These are phyloP conservation scores for Automeris io DNA, from an alignment of 2,888 invertebrate species.

Conservation along the genomic window DNA sequence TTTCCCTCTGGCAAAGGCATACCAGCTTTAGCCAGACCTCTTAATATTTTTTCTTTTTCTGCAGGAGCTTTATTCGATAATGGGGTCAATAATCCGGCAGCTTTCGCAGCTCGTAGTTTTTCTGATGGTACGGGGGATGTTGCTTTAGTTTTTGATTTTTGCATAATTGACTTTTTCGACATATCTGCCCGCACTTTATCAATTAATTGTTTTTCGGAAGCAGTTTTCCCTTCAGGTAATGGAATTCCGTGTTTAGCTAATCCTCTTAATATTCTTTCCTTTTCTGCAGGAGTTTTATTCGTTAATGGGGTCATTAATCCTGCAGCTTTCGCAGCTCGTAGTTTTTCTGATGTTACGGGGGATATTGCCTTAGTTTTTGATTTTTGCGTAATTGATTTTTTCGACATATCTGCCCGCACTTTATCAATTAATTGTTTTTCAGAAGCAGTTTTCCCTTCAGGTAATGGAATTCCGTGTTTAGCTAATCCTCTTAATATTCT, in stretches of 20 bases:
- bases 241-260: slow-evolving; percentile 18
- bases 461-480: slow-evolving; percentile 18
- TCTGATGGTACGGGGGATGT: background rate
- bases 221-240: slow-evolving; percentile 21
- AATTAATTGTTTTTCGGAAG: slow-evolving; percentile 19
- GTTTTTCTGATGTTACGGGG: slow-evolving; percentile 13
- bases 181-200: slow-evolving; percentile 22
- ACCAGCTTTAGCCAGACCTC: slow-evolving; percentile 32
- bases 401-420: slow-evolving; percentile 17
- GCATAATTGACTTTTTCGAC: slow-evolving; percentile 18
- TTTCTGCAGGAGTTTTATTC: slow-evolving; percentile 28
- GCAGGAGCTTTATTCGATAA: slow-evolving; percentile 30
- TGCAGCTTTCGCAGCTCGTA: slow-evolving; percentile 20
- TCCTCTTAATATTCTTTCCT: slow-evolving; percentile 29
- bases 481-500: slow-evolving; percentile 20
- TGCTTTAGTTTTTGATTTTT: slow-evolving; percentile 15
- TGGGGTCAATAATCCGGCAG: slow-evolving; percentile 34
- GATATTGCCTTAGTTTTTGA: slow-evolving; percentile 15
- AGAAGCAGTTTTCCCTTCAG: slow-evolving; percentile 24
- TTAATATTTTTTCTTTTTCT: slow-evolving; percentile 37
- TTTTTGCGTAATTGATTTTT: slow-evolving; percentile 26
- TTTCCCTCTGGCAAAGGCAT: slow-evolving; percentile 36
- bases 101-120: slow-evolving; percentile 28
- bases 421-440: slow-evolving; percentile 21
- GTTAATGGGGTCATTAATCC: slow-evolving; percentile 25